Evolutionary conservation across 2,888 invertebrate species (phyloP).

Genomic region (Brenthis daphne): DNA sequence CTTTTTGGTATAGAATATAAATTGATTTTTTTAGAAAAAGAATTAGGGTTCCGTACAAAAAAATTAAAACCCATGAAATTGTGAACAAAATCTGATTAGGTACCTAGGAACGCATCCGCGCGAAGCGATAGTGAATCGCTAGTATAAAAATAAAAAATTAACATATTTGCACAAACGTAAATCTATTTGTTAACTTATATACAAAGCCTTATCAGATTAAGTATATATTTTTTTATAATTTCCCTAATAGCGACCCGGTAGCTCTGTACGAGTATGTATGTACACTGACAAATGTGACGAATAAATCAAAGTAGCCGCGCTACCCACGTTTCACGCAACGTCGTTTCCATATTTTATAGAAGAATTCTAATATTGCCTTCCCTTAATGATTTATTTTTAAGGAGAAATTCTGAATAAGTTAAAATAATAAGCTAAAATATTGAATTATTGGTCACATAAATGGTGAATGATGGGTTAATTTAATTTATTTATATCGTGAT

Average conservation of each 20-base stretch:
- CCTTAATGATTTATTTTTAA: slow-evolving; percentile 25
- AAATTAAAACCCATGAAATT: too few relatives aligned
- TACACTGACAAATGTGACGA: slow-evolving; percentile 62
- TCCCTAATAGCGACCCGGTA: neutral
- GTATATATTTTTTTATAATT: neutral
- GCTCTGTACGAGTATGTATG: neutral
- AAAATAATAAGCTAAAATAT: slow-evolving; percentile 9
- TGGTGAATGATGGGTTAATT: neutral
- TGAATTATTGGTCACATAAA: slow-evolving; percentile 2
- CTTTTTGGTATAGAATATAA: too few relatives aligned
- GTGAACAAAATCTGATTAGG: too few relatives aligned
- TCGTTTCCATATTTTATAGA: slow-evolving; percentile 43
- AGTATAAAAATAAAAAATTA: too few relatives aligned
- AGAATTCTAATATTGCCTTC: slow-evolving; percentile 39
- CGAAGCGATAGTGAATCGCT: too few relatives aligned
- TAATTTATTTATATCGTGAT: too few relatives aligned
- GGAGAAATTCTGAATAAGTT: slow-evolving; percentile 15
- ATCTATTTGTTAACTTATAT: neutral
- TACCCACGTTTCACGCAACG: slow-evolving; percentile 55
- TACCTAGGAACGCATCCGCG: too few relatives aligned
- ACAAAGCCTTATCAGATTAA: neutral
- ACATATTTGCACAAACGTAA: too few relatives aligned
- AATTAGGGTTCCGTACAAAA: too few relatives aligned
- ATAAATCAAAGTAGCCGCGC: slow-evolving; percentile 64
- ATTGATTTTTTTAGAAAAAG: too few relatives aligned